Evolutionary conservation across 2,113 vertebrate species (phyloP).

Genomic region (Myrmecophaga tridactyla): DNA sequence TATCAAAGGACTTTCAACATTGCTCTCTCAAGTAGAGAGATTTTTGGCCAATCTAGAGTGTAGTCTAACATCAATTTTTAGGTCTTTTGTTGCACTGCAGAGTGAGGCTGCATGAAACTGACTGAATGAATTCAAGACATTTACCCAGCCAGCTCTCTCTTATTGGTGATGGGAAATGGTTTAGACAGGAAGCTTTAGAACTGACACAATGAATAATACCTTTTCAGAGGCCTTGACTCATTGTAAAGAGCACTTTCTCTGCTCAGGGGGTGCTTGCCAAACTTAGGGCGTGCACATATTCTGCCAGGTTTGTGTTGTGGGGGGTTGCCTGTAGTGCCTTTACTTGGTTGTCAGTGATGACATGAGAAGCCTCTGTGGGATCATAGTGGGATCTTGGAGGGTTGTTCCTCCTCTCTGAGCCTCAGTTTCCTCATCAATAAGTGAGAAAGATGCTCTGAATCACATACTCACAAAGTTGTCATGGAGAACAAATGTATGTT

Average conservation of each 20-base stretch:
- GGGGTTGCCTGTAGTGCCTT: no score
- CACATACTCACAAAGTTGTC: not conserved
- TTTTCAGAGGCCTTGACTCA: not conserved
- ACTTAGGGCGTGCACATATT: not conserved
- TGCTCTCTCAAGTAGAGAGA: not conserved
- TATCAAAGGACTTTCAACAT: not conserved
- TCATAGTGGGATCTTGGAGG: no score
- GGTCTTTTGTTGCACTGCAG: not conserved
- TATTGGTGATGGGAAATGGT: not conserved
- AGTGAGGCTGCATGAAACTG: not conserved
- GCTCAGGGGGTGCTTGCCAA: not conserved
- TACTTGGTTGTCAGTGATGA: not conserved
- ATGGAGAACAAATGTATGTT: not conserved
- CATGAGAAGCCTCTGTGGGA: rapidly evolving
- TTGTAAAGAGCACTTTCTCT: not conserved
- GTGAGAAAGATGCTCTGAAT: not conserved
- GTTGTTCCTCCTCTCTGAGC: not conserved
- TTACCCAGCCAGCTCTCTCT: not conserved
- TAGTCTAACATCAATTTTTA: not conserved
- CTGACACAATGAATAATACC: not conserved
- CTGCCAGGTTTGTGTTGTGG: not conserved
- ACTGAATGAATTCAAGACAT: rapidly evolving
- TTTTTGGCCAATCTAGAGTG: not conserved
- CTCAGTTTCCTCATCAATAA: not conserved
- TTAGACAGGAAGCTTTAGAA: not conserved